phyloP scores from a whole-genome alignment of 2,888 invertebrate genomes.

The Bellardia bayeri region DNA sequence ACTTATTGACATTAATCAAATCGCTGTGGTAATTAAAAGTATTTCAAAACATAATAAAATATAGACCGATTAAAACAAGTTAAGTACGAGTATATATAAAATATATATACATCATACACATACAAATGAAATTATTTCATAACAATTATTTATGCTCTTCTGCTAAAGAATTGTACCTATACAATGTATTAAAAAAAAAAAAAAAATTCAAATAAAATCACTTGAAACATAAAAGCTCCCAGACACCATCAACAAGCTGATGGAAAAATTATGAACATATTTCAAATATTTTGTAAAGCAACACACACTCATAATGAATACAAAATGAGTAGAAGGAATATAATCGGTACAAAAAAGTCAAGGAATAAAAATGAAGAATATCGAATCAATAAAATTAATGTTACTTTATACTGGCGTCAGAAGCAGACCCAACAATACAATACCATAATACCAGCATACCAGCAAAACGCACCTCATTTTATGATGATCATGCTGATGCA shows the following conservation, averaged over 20 bases:
- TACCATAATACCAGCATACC: not conserved
- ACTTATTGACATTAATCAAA: not conserved
- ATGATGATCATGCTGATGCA: slow-evolving; percentile 9
- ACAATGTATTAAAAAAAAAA: not conserved
- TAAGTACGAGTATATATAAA: not conserved
- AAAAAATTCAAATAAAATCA: not conserved
- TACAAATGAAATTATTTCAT: not conserved
- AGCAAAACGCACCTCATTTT: slow-evolving; percentile 30
- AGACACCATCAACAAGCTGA: not conserved
- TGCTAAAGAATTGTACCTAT: not conserved
- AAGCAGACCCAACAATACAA: slow-evolving; percentile 2
- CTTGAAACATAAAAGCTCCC: not conserved
- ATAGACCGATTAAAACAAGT: slow-evolving; percentile 6
- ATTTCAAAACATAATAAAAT: slow-evolving; percentile 18
- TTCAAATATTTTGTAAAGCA: slow-evolving; percentile 53
- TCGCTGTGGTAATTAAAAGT: not conserved
- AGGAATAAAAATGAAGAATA: slow-evolving; percentile 49
- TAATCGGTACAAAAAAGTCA: not conserved
- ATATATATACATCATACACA: not conserved
- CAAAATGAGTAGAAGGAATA: slow-evolving; percentile 16
- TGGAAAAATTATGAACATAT: slow-evolving; percentile 22
- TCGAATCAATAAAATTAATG: slow-evolving; percentile 46
- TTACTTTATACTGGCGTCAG: slow-evolving; percentile 55
- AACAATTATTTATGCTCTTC: slow-evolving; percentile 13
- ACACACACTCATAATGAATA: slow-evolving; percentile 46